Conservation (phyloP, 2,888 invertebrate genomes). For the Gisinianus flammeolus region DNA sequence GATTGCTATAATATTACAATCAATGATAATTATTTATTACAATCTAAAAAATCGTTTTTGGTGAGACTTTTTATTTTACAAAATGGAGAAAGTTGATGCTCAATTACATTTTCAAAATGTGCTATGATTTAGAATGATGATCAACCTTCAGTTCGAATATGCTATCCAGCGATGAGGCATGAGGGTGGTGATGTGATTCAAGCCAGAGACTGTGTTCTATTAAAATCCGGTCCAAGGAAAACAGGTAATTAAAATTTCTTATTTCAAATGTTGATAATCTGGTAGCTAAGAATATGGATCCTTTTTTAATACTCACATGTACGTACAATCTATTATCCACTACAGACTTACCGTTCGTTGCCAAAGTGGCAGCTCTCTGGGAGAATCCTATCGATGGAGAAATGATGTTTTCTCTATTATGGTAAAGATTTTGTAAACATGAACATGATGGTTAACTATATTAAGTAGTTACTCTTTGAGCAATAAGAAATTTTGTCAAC, state of each 20-base stretch:
- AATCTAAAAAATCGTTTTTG: too few relatives aligned
- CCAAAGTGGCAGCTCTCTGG: constrained; percentile 92
- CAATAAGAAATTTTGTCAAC: background rate
- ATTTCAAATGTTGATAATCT: too few relatives aligned
- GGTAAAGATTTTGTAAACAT: constrained; percentile 42
- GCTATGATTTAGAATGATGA: constrained; percentile 72
- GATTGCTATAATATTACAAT: background rate
- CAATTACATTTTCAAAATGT: background rate
- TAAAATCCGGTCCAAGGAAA: constrained; percentile 81
- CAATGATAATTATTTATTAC: too few relatives aligned
- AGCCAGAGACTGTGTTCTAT: constrained; percentile 87
- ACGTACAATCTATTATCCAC: background rate
- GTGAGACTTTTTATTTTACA: too few relatives aligned
- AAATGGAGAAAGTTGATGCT: constrained; percentile 5
- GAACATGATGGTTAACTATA: too few relatives aligned
- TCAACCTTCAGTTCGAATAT: constrained; percentile 75
- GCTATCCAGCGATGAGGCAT: constrained; percentile 91
- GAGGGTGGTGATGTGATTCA: constrained; percentile 84
- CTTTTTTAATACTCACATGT: background rate
- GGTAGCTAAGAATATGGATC: too few relatives aligned
- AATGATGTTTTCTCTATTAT: constrained; percentile 58
- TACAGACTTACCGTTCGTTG: constrained; percentile 86
- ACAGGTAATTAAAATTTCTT: constrained; percentile 65
- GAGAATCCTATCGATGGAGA: constrained; percentile 83
- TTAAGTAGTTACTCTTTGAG: too few relatives aligned